Base-by-base conservation (phyloP, 2,797 vertebrate genomes). In the Hephaestus fuliginosus region DNA sequence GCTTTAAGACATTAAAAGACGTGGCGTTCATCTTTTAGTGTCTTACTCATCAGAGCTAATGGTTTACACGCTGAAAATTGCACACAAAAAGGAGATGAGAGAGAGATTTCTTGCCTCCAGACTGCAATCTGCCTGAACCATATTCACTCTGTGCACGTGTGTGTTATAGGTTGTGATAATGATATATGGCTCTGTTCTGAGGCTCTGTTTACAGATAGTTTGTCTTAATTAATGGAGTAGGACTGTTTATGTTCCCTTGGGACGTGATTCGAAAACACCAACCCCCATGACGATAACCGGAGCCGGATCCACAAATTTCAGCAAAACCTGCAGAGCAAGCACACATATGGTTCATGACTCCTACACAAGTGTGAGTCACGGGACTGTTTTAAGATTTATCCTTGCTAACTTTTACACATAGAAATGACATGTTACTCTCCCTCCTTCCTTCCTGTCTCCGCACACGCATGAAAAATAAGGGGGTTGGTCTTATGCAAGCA, bases 201-300 rank as follows among this genome's bases (percentile, higher is more conserved):
- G 49, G 67, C 67, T 74, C 10, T 62, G 46, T 49, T 60, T 68
- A 22, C 61, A 61, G 70, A 41, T 44, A 49, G 8, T 87, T 71
- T 81, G 56, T 88, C 58, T 81, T 84, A 58, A 86, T 89, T 71
- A 78, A 75, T 28, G 39, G 33, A 71, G 22, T 67, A 63, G 6
- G 25, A 67, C 39, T 30, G 15, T 3, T 55, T 69, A 33, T 18
- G 12, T 44, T 74, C 74, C 58, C 55, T 11, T 39, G 43, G 43
- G 74, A 89, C 41, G 18, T 0, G 60, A 65, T 33, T 33, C 20
- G 28, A 10, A 7, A 70, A 70, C 48, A 60, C 20, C 10, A 63
- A 17, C 66, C 17, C 48, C 70, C 70, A 62, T 64, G 64, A 11
- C 58, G 51, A 65, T 52, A 61, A 30, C 53, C 9, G 25, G 43